Base-by-base conservation (phyloP, 1,140 invertebrate species). In the Steinernema khuongi region DNA sequence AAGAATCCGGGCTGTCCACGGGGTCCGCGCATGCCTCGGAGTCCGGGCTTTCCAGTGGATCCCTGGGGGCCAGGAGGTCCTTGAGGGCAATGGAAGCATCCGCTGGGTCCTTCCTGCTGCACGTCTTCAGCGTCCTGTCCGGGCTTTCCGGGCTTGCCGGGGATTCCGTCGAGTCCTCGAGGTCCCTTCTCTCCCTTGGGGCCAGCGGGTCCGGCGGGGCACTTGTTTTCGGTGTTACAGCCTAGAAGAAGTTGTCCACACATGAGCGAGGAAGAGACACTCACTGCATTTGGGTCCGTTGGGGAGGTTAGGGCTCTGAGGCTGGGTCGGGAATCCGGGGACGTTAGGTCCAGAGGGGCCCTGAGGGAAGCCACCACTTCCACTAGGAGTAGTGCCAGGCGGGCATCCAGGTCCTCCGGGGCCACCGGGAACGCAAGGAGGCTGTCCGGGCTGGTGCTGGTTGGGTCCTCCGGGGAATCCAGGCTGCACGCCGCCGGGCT, bases 151-250 rank as follows among this genome's bases (percentile, higher is more conserved):
- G 72, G 72, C 36, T 77, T 68, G 43, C 76, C 75, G 29, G 76
- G 72, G 26, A 78, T 69, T 74, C 77, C 76, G 31, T 70, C 67
- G 31, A 72, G 43, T 70, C 77, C 76, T 43, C 78, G 67, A 33
- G 41, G 22, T 77, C 76, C 76, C 22, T 33, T 28, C 22, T 44
- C 68, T 78, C 71, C 76, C 72, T 78, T 78, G 43, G 76, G 76
- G 77, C 76, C 76, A 32, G 77, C 71, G 26, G 72, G 72, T 67
- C 76, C 77, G 72, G 76, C 71, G 77, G n/a, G 77, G 68, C 76
- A 78, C 32, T 69, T 69, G 33, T 77, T 77, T 32, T 77, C 74
- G 32, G 71, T 66, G 28, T 77, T 78, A 70, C 76, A 77, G 69
- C 71, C 74, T 43, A 33, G 36, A 50, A 30, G 60, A 28, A 67